Base-by-base conservation (phyloP, 2,113 vertebrate species). In the Cnemophilus loriae region DNA sequence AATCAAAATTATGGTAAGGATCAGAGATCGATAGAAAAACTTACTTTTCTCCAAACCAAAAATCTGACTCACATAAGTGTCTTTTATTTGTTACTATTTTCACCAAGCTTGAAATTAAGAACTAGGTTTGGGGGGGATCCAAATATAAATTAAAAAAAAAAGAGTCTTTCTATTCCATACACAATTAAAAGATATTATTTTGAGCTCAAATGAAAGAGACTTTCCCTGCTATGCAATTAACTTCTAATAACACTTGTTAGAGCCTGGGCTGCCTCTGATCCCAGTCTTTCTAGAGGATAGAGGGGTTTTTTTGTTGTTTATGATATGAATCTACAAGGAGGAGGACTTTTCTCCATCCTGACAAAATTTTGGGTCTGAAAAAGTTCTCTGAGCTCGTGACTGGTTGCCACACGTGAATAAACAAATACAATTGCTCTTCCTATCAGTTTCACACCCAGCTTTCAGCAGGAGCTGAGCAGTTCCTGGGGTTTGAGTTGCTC, bases 391-490 rank as follows among this genome's bases (percentile, higher is more conserved):
- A 59, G 39, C 50, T 73, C 2, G 1, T 64, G 49, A 18, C 7
- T 20, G 19, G 5, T 16, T 56, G 18, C 30, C 42, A 30, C 30
- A 15, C 47, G 28, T 20, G 33, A 57, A 64, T 21, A 68, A 89
- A 63, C 8, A 60, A 60, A 81, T 5, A 10, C 1, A 53, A 2
- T 8, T 70, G 32, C 7, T 47, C 4, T 8, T 39, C 2, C 42
- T 14, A 7, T 0, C 2, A 8, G 13, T 57, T 79, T 49, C 46
- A 8, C 11, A 16, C 8, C 0, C 5, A 86, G 30, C 5, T 80
- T 76, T 30, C n/a, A 41, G 56, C 41, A 60, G 69, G 69, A n/a
- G 33, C 4, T n/a, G 35, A 44, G 55, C 37, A 60, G 1, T 11
- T 47, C 63, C 24, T 60, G 61, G 27, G 24, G 11, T 49, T 35